Percentiles rank a stretch among this genome's conserved stretches.
These are phyloP conservation scores for Pammene aurita DNA, from an alignment of 2,888 invertebrate species.

Conservation along the genomic window DNA sequence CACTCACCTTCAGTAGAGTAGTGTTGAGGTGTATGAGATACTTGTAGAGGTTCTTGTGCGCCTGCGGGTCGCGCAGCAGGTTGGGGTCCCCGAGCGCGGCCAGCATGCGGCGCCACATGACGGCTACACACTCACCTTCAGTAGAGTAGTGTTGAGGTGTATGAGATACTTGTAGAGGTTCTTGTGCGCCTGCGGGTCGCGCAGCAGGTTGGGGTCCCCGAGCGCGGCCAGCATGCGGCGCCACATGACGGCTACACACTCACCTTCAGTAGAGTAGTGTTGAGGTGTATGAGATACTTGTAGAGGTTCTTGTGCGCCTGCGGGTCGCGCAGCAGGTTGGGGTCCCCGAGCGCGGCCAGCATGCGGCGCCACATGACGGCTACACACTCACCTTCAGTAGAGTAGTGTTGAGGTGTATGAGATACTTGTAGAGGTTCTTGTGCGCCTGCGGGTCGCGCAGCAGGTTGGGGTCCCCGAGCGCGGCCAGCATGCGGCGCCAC, in stretches of 20 bases:
- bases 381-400: too few species aligned
- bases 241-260: conserved; percentile 98
- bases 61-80: conserved; percentile 90
- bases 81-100: conserved; percentile 96
- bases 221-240: conserved; percentile 96
- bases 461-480: conserved; percentile 95
- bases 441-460: conserved; percentile 93
- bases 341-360: conserved; percentile 95
- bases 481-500: conserved; percentile 97
- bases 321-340: conserved; percentile 93
- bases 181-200: conserved; percentile 92
- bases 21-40: conserved; percentile 95
- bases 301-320: conserved; percentile 94
- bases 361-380: conserved; percentile 97
- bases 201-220: conserved; percentile 94
- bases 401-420: conserved; percentile 94
- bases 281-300: conserved; percentile 95
- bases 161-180: conserved; percentile 96
- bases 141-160: conserved; percentile 93
- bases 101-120: conserved; percentile 97
- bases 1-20: too few species aligned
- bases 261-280: conserved; percentile 92
- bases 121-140: too few species aligned
- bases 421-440: conserved; percentile 94
- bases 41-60: conserved; percentile 95